Evolutionary conservation across 53 echinoderm and acorn worm species (phyloP).

Genomic region (Holothuria leucospilota): DNA sequence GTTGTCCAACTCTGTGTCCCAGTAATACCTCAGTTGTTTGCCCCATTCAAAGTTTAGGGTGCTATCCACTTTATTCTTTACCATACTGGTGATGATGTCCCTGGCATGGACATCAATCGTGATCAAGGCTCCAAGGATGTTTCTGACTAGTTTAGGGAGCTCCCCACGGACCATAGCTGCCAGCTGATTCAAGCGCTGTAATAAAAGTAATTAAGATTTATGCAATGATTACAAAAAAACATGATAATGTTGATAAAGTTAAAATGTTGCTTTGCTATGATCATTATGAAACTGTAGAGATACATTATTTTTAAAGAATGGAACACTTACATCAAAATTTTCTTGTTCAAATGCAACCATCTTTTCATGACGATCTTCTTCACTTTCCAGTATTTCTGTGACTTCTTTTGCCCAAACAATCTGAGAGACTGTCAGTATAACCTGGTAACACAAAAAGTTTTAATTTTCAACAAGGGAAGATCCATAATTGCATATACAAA

Average conservation of each 20-base stretch:
- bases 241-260: too few species aligned
- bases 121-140: slow-evolving; percentile 95
- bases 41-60: slow-evolving; percentile 95
- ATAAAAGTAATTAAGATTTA: not conserved
- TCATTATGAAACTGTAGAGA: too few species aligned
- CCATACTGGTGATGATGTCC: slow-evolving; percentile 97
- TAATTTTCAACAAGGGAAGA: not conserved
- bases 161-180: slow-evolving; percentile 95
- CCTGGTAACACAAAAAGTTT: slow-evolving; percentile 47
- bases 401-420: slow-evolving; percentile 95
- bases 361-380: slow-evolving; percentile 72
- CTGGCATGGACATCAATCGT: slow-evolving; percentile 98
- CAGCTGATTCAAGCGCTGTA: slow-evolving; percentile 80
- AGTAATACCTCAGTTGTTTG: slow-evolving; percentile 96
- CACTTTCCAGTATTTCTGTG: slow-evolving; percentile 79
- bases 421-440: slow-evolving; percentile 95
- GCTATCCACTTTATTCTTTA: slow-evolving; percentile 79
- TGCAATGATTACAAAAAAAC: too few species aligned
- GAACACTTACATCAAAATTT: slow-evolving; percentile 81
- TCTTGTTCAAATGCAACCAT: slow-evolving; percentile 86
- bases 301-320: too few species aligned
- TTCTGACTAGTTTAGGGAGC: slow-evolving; percentile 92
- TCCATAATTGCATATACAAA: not conserved
- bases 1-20: slow-evolving; percentile 97
- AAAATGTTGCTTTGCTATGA: too few species aligned